phyloP scores from a whole-genome alignment of 2,797 vertebrate species.

The Leptatherina wallacei region DNA sequence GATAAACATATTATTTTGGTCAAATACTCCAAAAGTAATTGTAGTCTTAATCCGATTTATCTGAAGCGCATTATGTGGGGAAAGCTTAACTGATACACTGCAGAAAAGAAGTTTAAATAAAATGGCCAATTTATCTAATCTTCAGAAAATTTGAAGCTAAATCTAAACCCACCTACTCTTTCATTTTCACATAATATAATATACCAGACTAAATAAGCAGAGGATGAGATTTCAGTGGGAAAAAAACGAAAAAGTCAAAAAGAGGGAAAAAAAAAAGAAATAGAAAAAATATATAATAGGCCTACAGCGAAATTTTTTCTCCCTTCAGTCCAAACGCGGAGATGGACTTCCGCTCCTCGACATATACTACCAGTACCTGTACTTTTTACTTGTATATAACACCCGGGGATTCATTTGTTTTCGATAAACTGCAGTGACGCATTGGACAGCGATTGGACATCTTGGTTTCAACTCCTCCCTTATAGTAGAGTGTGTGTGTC shows the following conservation, averaged over 20 bases:
- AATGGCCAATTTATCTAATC: neutral
- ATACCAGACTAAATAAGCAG: constrained; percentile 24
- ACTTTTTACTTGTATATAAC: constrained; percentile 85
- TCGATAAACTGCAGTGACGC: constrained; percentile 92
- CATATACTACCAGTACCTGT: constrained; percentile 73
- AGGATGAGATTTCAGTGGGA: constrained; percentile 27
- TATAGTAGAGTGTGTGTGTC: constrained; percentile 90
- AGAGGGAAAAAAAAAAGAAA: neutral
- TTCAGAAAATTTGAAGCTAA: constrained; percentile 11
- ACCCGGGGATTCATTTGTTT: constrained; percentile 91
- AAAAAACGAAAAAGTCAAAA: constrained; percentile 39
- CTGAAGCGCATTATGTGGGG: neutral
- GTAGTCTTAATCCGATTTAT: neutral
- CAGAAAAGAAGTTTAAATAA: neutral
- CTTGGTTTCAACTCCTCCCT: constrained; percentile 92
- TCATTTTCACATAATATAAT: constrained; percentile 31
- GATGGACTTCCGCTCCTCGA: constrained; percentile 77
- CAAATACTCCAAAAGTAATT: neutral
- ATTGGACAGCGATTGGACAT: constrained; percentile 92
- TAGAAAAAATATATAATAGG: neutral
- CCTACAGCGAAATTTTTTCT: constrained; percentile 28
- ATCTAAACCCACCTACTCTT: constrained; percentile 51
- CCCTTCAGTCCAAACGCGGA: constrained; percentile 68
- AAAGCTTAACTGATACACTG: neutral
- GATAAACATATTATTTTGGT: neutral